Conservation (phyloP, 2,113 vertebrate species). For the Cephalopterus ornatus region DNA sequence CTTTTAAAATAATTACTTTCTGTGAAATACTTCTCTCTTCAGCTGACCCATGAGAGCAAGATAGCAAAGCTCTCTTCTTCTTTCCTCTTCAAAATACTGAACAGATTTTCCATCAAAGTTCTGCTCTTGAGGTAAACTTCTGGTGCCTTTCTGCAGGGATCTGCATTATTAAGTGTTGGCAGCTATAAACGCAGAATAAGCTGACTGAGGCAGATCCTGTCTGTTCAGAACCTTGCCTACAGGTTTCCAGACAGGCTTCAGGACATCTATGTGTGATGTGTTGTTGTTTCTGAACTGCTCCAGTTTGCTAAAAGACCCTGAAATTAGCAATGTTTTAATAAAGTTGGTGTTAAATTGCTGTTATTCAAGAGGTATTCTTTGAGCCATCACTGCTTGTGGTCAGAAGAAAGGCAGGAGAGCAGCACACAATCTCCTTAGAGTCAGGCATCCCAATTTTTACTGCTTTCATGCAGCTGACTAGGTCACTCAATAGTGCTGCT, state of each 20-base stretch:
- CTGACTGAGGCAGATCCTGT: slow-evolving; percentile 7
- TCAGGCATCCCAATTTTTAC: neutral
- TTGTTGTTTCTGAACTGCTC: neutral
- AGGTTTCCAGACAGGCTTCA: neutral
- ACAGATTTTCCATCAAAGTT: neutral
- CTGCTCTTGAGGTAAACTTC: neutral
- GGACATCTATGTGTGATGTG: neutral
- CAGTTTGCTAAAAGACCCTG: neutral
- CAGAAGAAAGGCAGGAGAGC: neutral
- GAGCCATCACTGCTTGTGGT: neutral
- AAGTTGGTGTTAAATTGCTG: neutral
- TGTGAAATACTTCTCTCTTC: neutral
- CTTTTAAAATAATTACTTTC: neutral
- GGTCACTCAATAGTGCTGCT: neutral
- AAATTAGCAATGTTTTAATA: neutral
- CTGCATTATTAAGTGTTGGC: neutral
- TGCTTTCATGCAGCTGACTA: neutral
- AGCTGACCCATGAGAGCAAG: neutral
- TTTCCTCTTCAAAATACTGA: neutral
- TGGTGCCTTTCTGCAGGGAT: neutral
- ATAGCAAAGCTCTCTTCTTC: neutral
- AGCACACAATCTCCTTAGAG: neutral
- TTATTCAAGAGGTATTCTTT: neutral
- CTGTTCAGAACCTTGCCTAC: neutral
- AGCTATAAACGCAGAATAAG: neutral